These are phyloP conservation scores for Zaprionus obscuricornis DNA, from an alignment of 2,888 invertebrate species.

Conservation along the genomic window DNA sequence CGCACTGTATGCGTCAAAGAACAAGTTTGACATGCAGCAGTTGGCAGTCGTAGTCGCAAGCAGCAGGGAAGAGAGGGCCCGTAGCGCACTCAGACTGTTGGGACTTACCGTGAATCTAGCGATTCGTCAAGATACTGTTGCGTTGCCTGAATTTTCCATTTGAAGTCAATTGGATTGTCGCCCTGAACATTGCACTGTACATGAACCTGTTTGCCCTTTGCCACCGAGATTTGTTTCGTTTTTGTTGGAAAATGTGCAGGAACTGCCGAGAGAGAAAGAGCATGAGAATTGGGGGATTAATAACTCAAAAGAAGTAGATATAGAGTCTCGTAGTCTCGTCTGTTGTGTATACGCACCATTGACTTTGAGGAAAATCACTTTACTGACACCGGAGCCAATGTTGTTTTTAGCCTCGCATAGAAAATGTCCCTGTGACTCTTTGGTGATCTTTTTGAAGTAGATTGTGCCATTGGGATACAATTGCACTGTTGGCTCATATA, in stretches of 20 bases:
- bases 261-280: conserved; percentile 84
- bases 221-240: conserved; percentile 91
- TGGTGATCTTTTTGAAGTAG: conserved; percentile 91
- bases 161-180: conserved; percentile 93
- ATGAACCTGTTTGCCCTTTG: conserved; percentile 92
- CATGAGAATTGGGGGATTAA: conserved; percentile 82
- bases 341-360: conserved; percentile 90
- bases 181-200: conserved; percentile 94
- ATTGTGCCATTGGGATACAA: conserved; percentile 93
- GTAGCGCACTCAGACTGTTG: too few relatives aligned
- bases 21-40: too few relatives aligned
- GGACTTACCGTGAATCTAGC: conserved; percentile 88
- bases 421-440: conserved; percentile 95
- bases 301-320: not conserved
- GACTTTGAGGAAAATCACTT: conserved; percentile 94
- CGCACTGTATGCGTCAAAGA: too few relatives aligned
- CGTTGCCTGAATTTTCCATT: conserved; percentile 89
- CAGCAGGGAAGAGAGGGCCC: too few relatives aligned
- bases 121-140: conserved; percentile 90
- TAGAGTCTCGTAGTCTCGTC: too few relatives aligned
- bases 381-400: conserved; percentile 95
- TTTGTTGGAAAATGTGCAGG: conserved; percentile 94
- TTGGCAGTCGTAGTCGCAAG: too few relatives aligned
- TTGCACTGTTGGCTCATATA: conserved; percentile 90
- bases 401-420: conserved; percentile 97